Base-by-base conservation (phyloP, 37 sponge, comb jelly and placozoan species). In the Cladorhizidae sp. region DNA sequence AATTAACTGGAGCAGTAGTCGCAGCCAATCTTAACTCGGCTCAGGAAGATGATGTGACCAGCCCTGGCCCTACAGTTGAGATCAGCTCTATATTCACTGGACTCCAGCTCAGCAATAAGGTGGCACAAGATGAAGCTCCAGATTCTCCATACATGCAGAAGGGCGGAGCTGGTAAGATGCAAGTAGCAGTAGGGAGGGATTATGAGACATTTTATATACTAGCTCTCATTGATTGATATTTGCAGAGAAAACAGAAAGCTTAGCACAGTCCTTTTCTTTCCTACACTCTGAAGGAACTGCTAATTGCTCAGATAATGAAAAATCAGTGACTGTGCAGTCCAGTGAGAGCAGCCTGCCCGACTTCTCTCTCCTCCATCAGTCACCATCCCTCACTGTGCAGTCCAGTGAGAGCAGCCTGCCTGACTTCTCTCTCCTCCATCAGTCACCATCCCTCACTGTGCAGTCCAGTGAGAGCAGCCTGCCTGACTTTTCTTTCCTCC, bases 71-170 rank as follows among this genome's bases (percentile, higher is more conserved):
- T 11, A 43, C 78, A 40, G 64, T 77, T 1, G 40, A 77, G 31
- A 42, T 77, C 12, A 26, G 50, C 32, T 62, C 81, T 23, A 70
- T 81, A 58, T 81, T 81, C 43, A 12, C 72, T 20, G 81, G 81
- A 1, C 55, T 81, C 2, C 31, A 42, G 2, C 26, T 81, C 31
- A 81, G 81, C 37, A 28, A 31, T 3, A 55, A 35, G 8, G 81
- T 81, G 11, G n/a, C 61, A 31, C 36, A 20, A 17, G 54, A n/a
- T 7, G 81, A 81, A 35, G 72, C 23, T 1, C 11, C 1, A 5
- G 43, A 57, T 42, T 81, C 81, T 58, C 72, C 72, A 32, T 79
- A 79, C 40, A 43, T 68, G n/a, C 64, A 77, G 14, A 64, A 37
- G 31, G 33, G 25, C 0, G n/a, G 2, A 71, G 43, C 18, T 71